Evolutionary conservation across 2,113 vertebrate genomes (phyloP), one percentile per base, ranked within the genome.

Genomic region (Platichthys stellatus): DNA sequence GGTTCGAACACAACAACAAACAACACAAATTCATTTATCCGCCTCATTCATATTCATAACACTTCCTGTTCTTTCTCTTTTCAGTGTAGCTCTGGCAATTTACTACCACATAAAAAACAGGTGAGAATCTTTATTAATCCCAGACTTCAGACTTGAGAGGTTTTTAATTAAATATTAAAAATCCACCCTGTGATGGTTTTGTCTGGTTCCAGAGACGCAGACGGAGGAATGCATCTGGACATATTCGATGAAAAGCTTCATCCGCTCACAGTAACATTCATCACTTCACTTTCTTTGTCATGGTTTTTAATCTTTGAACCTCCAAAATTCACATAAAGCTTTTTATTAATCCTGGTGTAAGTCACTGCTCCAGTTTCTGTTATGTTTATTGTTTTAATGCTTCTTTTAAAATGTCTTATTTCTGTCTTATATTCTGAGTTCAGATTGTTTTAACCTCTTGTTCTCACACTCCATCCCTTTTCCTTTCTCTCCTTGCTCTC

Each of bases 41-140:
- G 2, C 1, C 35, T 31, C 1, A 10, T 23, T 43, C 20, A 20
- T 63, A 17, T 17, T 26, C 31, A n/a, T n/a, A n/a, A 43, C 54
- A 5, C 2, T 65, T 14, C 63, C 9, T 69, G 9, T 28, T n/a
- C 53, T 82, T 78, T 72, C 31, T 84, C 23, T 83, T 73, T 95
- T 93, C 96, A 99, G 98, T 76, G 97, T 99, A 90, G 93, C 98
- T 89, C 96, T 99, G 69, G 98, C 97, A 93, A 97, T 99, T 95
- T 99, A 97, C 93, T 99, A 99, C 88, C 98, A 99, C 94, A 99
- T 99, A 95, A 99, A 97, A 93, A 99, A 99, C 96, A 97, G 98
- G 98, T 99, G 95, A 45, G 96, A 66, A 38, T 38, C 35, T 31
- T 31, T 0, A 31, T 31, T 31, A 31, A 31, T 31, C 28, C 28